Evolutionary conservation across 1,140 invertebrate species (phyloP).

Genomic region (Halotydeus destructor): DNA sequence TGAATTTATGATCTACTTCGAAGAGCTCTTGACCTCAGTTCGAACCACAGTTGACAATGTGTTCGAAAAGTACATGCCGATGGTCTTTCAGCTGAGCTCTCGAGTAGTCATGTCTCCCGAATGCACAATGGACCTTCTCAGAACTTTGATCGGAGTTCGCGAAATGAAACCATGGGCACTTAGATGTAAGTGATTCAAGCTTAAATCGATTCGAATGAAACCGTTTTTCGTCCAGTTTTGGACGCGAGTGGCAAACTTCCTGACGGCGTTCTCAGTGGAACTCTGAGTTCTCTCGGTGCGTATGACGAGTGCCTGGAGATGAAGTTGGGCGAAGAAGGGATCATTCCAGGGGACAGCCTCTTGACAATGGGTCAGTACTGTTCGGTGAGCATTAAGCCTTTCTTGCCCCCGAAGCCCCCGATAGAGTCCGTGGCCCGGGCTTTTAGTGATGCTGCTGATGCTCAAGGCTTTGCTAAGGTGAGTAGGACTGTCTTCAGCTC

Average conservation of each 20-base stretch:
- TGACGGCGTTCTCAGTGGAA: conserved; percentile 15
- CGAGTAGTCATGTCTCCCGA: background rate
- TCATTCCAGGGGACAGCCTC: background rate
- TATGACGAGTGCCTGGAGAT: conserved; percentile 17
- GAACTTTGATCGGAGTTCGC: conserved; percentile 9
- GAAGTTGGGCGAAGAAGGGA: conserved; percentile 1
- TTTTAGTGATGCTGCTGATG: conserved; percentile 3
- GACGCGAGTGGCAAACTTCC: conserved; percentile 15
- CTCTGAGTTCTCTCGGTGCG: conserved; percentile 13
- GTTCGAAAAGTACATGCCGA: conserved; percentile 6
- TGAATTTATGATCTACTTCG: conserved; percentile 10
- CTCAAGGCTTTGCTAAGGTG: conserved; percentile 4
- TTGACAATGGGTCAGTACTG: conserved; percentile 12
- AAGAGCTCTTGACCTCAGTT: background rate
- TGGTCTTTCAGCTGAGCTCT: conserved; percentile 3
- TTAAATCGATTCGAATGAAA: background rate
- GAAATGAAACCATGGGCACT: conserved; percentile 16
- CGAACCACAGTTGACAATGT: background rate
- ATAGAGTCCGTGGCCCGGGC: background rate
- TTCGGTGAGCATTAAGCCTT: conserved; percentile 8
- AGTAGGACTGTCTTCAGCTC: background rate
- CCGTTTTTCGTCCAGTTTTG: conserved; percentile 11
- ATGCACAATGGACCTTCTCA: conserved; percentile 3
- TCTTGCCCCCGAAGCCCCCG: conserved; percentile 11
- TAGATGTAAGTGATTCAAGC: conserved; percentile 12